Conservation (phyloP, 2,113 vertebrate genomes). For the Xenus cinereus region DNA sequence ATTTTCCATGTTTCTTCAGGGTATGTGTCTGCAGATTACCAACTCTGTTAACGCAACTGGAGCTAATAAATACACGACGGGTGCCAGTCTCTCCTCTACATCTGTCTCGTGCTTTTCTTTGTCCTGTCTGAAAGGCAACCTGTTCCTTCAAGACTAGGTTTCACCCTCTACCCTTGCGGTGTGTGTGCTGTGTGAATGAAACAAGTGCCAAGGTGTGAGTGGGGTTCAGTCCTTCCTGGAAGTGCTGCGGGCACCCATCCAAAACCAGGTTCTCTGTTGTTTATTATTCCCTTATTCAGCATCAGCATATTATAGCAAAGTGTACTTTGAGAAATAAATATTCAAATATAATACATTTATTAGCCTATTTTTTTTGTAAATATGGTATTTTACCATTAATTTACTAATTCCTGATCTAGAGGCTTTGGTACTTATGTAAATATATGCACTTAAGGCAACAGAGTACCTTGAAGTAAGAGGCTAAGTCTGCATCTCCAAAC, state of each 20-base stretch:
- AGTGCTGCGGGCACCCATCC: neutral
- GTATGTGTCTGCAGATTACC: neutral
- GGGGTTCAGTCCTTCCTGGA: neutral
- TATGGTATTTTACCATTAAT: neutral
- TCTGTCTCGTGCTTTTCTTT: neutral
- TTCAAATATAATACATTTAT: neutral
- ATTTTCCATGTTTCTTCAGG: neutral
- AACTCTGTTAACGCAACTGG: accelerated
- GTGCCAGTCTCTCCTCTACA: neutral
- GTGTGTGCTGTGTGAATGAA: neutral
- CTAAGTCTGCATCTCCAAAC: neutral
- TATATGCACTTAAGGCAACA: neutral
- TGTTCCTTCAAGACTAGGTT: neutral
- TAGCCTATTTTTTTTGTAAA: neutral
- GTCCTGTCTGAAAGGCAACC: neutral
- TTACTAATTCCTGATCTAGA: neutral
- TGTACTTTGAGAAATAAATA: neutral
- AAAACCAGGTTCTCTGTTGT: neutral
- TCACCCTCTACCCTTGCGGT: neutral
- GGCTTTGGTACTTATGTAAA: neutral
- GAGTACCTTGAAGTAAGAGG: neutral
- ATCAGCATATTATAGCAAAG: neutral
- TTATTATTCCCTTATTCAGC: neutral
- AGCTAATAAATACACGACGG: neutral
- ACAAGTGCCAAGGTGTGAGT: accelerated